Evolutionary conservation across 2,113 vertebrate species (phyloP).

Genomic region (Grammomys dolichurus): DNA sequence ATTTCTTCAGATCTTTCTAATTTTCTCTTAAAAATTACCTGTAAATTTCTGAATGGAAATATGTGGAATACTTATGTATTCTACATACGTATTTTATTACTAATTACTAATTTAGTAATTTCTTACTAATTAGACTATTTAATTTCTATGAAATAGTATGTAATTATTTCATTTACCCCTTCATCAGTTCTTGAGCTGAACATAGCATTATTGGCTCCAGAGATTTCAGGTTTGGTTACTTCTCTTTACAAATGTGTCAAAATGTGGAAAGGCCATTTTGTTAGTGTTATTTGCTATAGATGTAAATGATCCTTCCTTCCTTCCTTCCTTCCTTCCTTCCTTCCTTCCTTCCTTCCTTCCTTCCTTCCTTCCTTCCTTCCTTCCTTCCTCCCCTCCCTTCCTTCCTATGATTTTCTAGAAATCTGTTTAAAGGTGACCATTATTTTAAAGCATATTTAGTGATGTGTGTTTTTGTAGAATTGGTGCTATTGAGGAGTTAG

Average conservation of each 20-base stretch:
- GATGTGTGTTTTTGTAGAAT: background rate
- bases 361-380: background rate
- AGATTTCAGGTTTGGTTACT: conserved; percentile 27
- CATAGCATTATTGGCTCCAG: conserved; percentile 10
- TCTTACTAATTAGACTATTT: conserved; percentile 47
- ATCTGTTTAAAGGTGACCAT: conserved; percentile 17
- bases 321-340: no score
- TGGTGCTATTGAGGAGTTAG: conserved; percentile 34
- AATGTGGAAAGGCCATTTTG: conserved; percentile 42
- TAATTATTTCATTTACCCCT: conserved; percentile 33
- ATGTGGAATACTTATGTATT: conserved; percentile 31
- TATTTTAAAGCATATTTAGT: conserved; percentile 46
- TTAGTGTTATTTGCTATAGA: conserved; percentile 9
- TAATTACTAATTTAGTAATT: background rate
- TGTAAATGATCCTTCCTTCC: background rate
- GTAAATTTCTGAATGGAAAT: conserved; percentile 26
- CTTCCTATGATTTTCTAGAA: conserved; percentile 23
- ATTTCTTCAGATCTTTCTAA: conserved; percentile 42
- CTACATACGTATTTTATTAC: conserved; percentile 20
- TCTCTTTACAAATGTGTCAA: conserved; percentile 41
- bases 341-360: background rate
- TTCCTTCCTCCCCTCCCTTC: background rate
- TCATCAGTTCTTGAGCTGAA: background rate
- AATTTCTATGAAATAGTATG: conserved; percentile 38
- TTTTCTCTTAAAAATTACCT: conserved; percentile 55